phyloP scores from a whole-genome alignment of 2,113 vertebrate genomes.

The Cyprinodon variegatus region DNA sequence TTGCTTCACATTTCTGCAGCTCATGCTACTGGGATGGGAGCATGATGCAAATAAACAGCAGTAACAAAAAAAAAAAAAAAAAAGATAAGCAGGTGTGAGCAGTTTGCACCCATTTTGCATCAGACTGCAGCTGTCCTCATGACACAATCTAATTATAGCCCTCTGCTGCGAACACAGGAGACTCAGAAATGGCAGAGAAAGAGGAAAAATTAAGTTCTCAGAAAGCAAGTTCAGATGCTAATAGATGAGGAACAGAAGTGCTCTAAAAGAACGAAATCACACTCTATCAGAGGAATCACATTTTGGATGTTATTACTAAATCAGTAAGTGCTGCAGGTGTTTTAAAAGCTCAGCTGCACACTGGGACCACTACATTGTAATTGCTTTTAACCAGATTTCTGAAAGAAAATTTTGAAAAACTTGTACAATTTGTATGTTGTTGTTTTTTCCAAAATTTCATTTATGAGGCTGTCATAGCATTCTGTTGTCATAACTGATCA shows the following conservation, averaged over 20 bases:
- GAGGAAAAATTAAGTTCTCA: background rate
- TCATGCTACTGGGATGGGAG: background rate
- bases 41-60: background rate
- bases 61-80: background rate
- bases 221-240: background rate
- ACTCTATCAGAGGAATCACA: background rate
- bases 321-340: background rate
- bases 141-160: background rate
- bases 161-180: background rate
- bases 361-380: background rate
- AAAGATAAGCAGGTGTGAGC: background rate
- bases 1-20: background rate
- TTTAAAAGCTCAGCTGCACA: background rate
- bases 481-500: background rate
- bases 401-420: background rate
- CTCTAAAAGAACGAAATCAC: background rate
- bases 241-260: background rate
- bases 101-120: background rate
- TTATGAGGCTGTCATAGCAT: background rate
- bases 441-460: background rate
- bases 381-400: background rate
- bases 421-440: background rate
- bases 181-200: background rate
- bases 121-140: background rate
- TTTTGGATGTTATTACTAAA: background rate